Conservation (phyloP, 2,113 vertebrate genomes). For the Chloropsis hardwickii region DNA sequence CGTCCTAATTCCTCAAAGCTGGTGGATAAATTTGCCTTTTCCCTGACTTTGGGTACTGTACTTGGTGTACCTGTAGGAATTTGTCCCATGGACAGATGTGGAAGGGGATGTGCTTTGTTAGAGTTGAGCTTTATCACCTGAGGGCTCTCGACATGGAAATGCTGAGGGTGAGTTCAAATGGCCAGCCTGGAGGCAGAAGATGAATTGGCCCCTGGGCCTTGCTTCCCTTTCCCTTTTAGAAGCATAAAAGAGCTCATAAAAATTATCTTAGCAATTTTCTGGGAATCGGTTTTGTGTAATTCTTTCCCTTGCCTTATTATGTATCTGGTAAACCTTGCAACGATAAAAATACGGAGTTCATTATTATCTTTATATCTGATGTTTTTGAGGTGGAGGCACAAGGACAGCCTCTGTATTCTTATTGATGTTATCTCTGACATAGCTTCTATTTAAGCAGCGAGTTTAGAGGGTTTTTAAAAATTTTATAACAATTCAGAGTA, state of each 20-base stretch:
- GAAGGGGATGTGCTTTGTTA: background rate
- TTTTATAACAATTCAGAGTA: background rate
- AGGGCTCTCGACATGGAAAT: background rate
- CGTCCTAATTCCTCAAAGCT: background rate
- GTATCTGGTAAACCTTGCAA: background rate
- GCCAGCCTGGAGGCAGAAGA: conserved; percentile 16
- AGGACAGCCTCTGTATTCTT: background rate
- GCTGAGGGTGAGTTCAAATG: background rate
- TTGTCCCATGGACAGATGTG: background rate
- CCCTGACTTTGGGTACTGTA: background rate
- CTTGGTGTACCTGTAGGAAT: background rate
- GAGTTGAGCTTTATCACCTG: background rate
- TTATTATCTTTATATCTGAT: background rate
- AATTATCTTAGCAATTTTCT: background rate
- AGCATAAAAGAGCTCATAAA: background rate
- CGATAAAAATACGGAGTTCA: background rate
- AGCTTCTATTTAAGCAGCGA: background rate
- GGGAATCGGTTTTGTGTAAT: background rate
- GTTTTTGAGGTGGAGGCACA: background rate
- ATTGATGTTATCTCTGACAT: background rate
- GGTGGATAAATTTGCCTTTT: background rate
- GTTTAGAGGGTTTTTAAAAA: background rate
- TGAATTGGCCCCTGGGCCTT: background rate
- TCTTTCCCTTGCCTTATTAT: background rate
- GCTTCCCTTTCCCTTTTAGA: background rate